phyloP scores from a whole-genome alignment of 2,113 vertebrate species.

The Rutilus rutilus region DNA sequence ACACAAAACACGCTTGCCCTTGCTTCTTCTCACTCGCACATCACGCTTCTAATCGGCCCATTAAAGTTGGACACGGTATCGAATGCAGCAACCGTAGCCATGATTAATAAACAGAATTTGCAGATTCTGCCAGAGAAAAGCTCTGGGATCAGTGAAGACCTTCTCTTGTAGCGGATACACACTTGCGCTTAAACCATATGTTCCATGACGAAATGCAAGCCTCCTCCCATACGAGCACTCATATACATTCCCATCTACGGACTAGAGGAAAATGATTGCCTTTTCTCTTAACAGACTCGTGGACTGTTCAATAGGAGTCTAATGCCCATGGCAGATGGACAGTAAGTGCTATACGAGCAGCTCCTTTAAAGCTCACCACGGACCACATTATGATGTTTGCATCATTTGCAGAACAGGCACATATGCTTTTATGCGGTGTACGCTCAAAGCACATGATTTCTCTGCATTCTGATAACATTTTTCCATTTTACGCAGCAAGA shows the following conservation, averaged over 20 bases:
- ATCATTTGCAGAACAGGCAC: slow-evolving; percentile 48
- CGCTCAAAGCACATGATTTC: slow-evolving; percentile 31
- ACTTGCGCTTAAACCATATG: slow-evolving; percentile 31
- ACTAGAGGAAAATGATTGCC: slow-evolving; percentile 33
- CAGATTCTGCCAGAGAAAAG: slow-evolving; percentile 44
- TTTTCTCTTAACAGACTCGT: slow-evolving; percentile 39
- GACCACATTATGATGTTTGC: slow-evolving; percentile 51
- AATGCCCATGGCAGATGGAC: slow-evolving; percentile 48
- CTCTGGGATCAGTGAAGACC: slow-evolving; percentile 46
- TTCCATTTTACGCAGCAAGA: slow-evolving; percentile 38
- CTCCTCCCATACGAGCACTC: neutral
- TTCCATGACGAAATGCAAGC: slow-evolving; percentile 43
- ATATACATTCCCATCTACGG: slow-evolving; percentile 8
- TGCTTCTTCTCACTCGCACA: slow-evolving; percentile 20
- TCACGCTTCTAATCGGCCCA: slow-evolving; percentile 30
- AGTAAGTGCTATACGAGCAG: slow-evolving; percentile 42
- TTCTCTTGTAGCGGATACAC: slow-evolving; percentile 57
- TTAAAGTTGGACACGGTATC: slow-evolving; percentile 54
- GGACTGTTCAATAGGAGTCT: slow-evolving; percentile 25
- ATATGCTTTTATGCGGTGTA: slow-evolving; percentile 44
- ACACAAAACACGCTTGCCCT: slow-evolving; percentile 47
- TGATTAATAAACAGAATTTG: slow-evolving; percentile 65
- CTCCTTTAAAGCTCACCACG: slow-evolving; percentile 55
- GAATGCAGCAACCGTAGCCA: slow-evolving; percentile 65
- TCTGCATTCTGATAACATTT: slow-evolving; percentile 38